Conservation (phyloP, 2,113 vertebrate species). For the Serinus canaria region DNA sequence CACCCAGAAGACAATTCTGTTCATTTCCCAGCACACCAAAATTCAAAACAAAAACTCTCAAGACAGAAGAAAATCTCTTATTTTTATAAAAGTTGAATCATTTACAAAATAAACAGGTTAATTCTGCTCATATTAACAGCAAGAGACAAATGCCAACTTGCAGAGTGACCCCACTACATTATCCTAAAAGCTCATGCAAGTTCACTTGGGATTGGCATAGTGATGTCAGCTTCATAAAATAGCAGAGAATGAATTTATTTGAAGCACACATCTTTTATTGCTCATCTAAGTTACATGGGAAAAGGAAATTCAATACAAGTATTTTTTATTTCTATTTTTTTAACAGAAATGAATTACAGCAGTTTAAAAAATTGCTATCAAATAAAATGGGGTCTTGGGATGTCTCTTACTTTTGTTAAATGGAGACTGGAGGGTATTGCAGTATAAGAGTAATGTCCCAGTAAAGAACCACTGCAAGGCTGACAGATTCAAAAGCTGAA, state of each 20-base stretch:
- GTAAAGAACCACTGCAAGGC: background rate
- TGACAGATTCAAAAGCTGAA: background rate
- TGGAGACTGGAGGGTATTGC: background rate
- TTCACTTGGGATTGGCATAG: background rate
- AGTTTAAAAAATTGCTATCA: background rate
- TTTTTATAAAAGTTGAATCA: background rate
- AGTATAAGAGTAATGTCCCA: background rate
- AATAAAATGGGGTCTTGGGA: background rate
- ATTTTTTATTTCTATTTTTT: background rate
- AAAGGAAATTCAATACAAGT: background rate
- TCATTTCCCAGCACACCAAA: background rate
- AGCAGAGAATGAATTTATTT: background rate
- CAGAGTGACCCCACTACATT: background rate
- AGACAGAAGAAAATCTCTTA: background rate
- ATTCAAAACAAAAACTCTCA: background rate
- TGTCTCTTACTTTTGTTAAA: background rate
- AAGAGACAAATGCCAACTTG: background rate
- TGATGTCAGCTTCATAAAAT: background rate
- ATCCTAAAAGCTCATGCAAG: background rate
- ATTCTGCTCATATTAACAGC: background rate
- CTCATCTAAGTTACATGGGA: background rate
- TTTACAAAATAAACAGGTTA: background rate
- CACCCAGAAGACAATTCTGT: background rate
- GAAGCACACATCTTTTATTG: background rate
- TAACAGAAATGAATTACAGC: background rate